A percentile compares a stretch with the other conserved stretches of the same genome.
Conservation (phyloP, 2,113 vertebrate species). For the Microtus ochrogaster region DNA sequence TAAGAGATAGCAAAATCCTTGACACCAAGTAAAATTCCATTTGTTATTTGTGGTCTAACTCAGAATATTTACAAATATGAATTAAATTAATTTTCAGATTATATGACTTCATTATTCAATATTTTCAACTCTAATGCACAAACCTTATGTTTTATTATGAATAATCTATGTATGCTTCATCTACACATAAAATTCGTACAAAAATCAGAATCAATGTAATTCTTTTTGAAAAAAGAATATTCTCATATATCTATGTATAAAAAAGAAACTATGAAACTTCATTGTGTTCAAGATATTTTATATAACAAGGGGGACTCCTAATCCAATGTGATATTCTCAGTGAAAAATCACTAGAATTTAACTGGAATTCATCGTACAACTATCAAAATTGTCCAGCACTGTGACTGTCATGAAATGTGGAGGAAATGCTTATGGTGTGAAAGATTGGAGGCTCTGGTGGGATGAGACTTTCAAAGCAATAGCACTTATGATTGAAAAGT, state of each 20-base stretch:
- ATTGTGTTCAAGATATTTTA: slow-evolving; percentile 5
- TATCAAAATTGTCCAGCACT: slow-evolving; percentile 43
- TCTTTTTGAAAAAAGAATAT: neutral
- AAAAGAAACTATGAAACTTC: neutral
- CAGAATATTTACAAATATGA: neutral
- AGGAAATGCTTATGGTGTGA: slow-evolving; percentile 50
- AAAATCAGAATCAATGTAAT: neutral
- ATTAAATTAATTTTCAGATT: neutral
- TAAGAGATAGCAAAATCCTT: neutral
- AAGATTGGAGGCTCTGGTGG: slow-evolving; percentile 56
- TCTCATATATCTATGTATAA: neutral
- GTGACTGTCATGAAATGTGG: slow-evolving; percentile 6
- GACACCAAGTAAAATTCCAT: neutral
- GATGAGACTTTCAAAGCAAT: slow-evolving; percentile 59
- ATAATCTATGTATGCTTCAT: neutral
- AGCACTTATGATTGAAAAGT: slow-evolving; percentile 49
- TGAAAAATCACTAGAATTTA: slow-evolving; percentile 54
- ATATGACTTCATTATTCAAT: slow-evolving; percentile 3
- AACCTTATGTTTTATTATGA: slow-evolving; percentile 5
- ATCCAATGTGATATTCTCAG: slow-evolving; percentile 37
- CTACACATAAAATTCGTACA: neutral
- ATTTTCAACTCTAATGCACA: neutral
- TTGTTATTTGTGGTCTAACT: neutral
- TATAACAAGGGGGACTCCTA: neutral
- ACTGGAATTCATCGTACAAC: slow-evolving; percentile 27